These are phyloP conservation scores for Rhinichthys osculus DNA, from an alignment of 2,797 vertebrate genomes.

Conservation along the genomic window DNA sequence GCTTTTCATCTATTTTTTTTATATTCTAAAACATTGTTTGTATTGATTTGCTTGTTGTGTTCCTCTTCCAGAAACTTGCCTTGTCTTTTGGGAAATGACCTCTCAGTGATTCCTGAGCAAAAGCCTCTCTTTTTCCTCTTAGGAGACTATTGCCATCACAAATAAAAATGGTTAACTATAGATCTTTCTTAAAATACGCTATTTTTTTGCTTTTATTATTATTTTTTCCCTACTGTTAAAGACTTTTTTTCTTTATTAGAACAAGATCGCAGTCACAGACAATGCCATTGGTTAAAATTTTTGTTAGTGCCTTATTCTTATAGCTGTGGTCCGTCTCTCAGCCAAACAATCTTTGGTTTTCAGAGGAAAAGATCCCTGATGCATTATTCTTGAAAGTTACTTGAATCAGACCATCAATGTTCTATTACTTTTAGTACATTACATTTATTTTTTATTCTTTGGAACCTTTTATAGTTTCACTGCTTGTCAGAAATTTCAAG, in stretches of 20 bases:
- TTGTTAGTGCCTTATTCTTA: slow-evolving; percentile 52
- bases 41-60: neutral
- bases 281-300: slow-evolving; percentile 14
- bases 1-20: neutral
- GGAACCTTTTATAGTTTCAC: neutral
- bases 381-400: slow-evolving; percentile 18
- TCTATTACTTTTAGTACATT: slow-evolving; percentile 10
- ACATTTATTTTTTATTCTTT: neutral
- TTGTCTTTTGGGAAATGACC: slow-evolving; percentile 26
- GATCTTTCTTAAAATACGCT: neutral
- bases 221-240: neutral
- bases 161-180: neutral
- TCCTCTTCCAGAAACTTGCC: slow-evolving; percentile 37
- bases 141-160: neutral
- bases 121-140: neutral
- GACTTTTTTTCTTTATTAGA: neutral
- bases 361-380: slow-evolving; percentile 2
- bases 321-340: slow-evolving; percentile 16
- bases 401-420: slow-evolving; percentile 28
- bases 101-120: neutral
- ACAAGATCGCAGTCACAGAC: neutral
- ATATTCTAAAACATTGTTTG: neutral
- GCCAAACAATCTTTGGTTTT: slow-evolving; percentile 25
- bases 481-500: slow-evolving; percentile 4
- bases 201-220: neutral